A percentile compares a stretch with the other conserved stretches of the same genome.
These are phyloP conservation scores for Sarcoramphus papa DNA, from an alignment of 2,797 vertebrate genomes.

Conservation along the genomic window DNA sequence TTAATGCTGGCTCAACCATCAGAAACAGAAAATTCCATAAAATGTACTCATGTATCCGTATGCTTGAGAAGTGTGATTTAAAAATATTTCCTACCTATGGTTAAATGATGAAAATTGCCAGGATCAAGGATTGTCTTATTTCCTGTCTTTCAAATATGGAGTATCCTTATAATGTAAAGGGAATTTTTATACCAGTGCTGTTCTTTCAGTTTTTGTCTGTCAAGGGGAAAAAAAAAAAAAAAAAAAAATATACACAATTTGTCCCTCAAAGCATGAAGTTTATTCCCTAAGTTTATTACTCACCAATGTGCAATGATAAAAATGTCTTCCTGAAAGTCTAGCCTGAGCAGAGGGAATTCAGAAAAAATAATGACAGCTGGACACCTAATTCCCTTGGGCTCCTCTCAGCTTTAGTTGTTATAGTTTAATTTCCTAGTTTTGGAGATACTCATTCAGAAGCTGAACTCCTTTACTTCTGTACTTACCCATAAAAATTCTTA, in stretches of 20 bases:
- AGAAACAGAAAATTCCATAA: background rate
- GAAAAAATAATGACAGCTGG: background rate
- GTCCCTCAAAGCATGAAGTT: background rate
- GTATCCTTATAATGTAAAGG: background rate
- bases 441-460: background rate
- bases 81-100: background rate
- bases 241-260: background rate
- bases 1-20: background rate
- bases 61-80: background rate
- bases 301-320: background rate
- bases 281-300: background rate
- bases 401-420: background rate
- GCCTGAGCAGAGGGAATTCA: background rate
- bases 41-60: background rate
- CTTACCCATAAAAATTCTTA: background rate
- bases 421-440: slow-evolving; percentile 7
- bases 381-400: background rate
- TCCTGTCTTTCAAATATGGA: background rate
- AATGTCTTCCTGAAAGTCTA: background rate
- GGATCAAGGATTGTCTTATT: background rate
- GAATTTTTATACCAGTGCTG: background rate
- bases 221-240: background rate
- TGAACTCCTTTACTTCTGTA: slow-evolving; percentile 2
- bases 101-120: background rate
- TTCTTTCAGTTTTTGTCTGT: background rate